phyloP scores from a whole-genome alignment of 2,888 invertebrate genomes.

The Drosophila longiperda region DNA sequence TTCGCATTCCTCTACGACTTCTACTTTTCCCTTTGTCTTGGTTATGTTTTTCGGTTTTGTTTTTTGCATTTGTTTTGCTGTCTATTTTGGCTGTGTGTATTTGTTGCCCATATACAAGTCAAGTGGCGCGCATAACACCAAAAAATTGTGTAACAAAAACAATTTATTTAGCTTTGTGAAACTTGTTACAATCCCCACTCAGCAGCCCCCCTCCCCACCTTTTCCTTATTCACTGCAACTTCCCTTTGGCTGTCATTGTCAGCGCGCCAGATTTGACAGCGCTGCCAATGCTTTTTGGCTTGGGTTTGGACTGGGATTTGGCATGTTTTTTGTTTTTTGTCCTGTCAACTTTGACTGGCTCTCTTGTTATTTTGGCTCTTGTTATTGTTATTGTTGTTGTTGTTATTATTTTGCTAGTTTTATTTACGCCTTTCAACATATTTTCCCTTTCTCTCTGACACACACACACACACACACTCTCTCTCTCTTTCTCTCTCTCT shows the following conservation, averaged over 20 bases:
- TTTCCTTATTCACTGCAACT: neutral
- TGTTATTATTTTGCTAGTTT: slow-evolving; percentile 45
- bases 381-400: slow-evolving; percentile 14
- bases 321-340: slow-evolving; percentile 25
- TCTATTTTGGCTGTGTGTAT: neutral
- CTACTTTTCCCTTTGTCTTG: slow-evolving; percentile 11
- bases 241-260: slow-evolving; percentile 60
- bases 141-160: slow-evolving; percentile 77
- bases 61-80: slow-evolving; percentile 6
- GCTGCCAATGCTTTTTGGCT: slow-evolving; percentile 60
- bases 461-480: neutral
- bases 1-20: neutral
- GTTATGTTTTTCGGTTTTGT: slow-evolving; percentile 9
- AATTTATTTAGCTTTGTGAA: slow-evolving; percentile 67
- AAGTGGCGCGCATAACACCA: slow-evolving; percentile 75
- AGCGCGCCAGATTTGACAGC: slow-evolving; percentile 73
- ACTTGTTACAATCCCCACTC: slow-evolving; percentile 40
- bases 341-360: slow-evolving; percentile 24
- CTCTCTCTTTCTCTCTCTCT: slow-evolving; percentile 3
- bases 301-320: slow-evolving; percentile 28
- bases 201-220: neutral
- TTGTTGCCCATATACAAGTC: slow-evolving; percentile 73
- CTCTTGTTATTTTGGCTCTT: slow-evolving; percentile 17
- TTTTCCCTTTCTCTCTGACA: neutral
- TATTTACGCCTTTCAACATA: slow-evolving; percentile 49